Base-by-base conservation (phyloP, 2,797 vertebrate genomes). In the Enteromius paludinosus region DNA sequence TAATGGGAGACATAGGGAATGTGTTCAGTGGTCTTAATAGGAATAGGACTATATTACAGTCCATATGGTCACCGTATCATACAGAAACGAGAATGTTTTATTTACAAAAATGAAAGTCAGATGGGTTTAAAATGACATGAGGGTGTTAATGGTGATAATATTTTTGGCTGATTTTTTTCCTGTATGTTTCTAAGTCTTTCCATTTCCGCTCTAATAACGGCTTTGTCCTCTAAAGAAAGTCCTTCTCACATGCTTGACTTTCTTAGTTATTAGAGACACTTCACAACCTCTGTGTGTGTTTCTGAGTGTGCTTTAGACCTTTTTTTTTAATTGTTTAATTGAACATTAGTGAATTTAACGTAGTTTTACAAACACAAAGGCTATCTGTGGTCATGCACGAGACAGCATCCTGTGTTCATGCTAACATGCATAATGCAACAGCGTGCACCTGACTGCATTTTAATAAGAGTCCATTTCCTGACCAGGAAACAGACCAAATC, bases 181-280 rank as follows among this genome's bases (percentile, higher is more conserved):
- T 49, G 23, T 47, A 23, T 41, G 25, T 68, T 15, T 68, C 9
- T 0, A 23, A 81, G 49, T 45, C 12, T 47, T 80, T 77, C 64
- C 84, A 81, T 84, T 81, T 86, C 80, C 90, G 89, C 87, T 92
- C 90, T 93, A 90, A 94, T 95, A 91, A 93, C 92, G 90, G 89
- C 8, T 83, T 82, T 28, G 80, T 83, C 91, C 90, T 91, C 86
- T 84, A 10, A 87, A 2, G 85, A 93, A 93, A 92, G 90, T 56
- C 88, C 43, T 84, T 86, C 35, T 79, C 35, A 82, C 86, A 87
- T 83, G 83, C 88, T 92, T 85, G 54, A 73, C 92, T 93, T 93
- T 93, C 91, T 91, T 86, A 84, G 90, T 94, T 91, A 94, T 94
- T 90, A 90, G 90, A 85, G 88, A 88, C 90, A 87, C 84, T 86